These are phyloP conservation scores for Podilymbus podiceps DNA, from an alignment of 2,113 vertebrate species.

Conservation along the genomic window DNA sequence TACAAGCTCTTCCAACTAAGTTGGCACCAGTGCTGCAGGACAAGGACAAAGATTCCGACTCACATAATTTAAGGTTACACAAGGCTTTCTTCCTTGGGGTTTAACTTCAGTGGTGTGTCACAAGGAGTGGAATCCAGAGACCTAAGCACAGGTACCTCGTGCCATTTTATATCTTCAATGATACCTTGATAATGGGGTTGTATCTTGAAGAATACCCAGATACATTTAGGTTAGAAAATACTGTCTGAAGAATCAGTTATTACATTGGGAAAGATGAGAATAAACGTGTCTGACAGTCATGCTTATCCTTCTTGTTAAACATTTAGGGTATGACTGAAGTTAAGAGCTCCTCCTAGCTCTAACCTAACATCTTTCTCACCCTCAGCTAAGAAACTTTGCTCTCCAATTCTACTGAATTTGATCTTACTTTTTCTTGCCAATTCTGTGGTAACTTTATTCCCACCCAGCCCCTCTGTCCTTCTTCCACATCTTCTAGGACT, in stretches of 20 bases:
- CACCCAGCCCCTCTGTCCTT: neutral
- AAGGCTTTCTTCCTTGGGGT: neutral
- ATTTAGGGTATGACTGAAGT: neutral
- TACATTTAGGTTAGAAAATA: neutral
- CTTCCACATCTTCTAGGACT: neutral
- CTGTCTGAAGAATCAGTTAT: neutral
- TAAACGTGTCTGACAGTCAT: neutral
- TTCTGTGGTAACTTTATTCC: neutral
- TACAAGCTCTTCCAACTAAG: neutral
- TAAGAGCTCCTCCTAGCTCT: neutral
- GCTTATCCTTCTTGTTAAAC: neutral
- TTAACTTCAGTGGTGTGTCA: neutral
- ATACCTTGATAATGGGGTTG: neutral
- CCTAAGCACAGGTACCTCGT: neutral
- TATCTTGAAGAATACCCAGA: neutral
- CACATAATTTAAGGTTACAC: neutral
- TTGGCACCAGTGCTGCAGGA: neutral
- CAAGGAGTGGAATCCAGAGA: neutral
- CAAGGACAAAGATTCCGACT: constrained; percentile 1
- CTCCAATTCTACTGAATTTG: neutral
- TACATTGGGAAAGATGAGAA: neutral
- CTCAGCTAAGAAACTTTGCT: neutral
- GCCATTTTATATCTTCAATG: neutral
- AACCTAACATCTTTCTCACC: neutral
- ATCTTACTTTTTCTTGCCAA: neutral